Percentiles rank a stretch among this genome's conserved stretches.
phyloP scores from a whole-genome alignment of 2,888 invertebrate species.

The Macrophya alboannulata region DNA sequence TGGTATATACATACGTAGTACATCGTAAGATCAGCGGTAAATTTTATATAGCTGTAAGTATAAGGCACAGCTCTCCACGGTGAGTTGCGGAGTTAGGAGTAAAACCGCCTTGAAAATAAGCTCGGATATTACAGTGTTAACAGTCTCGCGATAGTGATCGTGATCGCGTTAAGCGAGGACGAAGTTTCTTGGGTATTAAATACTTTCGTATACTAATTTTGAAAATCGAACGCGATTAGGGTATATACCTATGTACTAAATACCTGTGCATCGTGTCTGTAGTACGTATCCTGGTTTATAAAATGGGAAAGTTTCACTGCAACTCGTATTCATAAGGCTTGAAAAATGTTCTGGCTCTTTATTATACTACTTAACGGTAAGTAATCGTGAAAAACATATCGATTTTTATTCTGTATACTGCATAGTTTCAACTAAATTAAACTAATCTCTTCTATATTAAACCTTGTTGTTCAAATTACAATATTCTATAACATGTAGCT shows the following conservation, averaged over 20 bases:
- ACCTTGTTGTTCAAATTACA: too few species aligned
- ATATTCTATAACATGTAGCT: too few species aligned
- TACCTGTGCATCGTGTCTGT: too few species aligned
- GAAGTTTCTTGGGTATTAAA: neutral
- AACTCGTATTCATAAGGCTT: neutral
- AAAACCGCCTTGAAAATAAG: neutral
- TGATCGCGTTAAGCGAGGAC: neutral
- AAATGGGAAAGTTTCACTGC: neutral
- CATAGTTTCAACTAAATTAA: neutral
- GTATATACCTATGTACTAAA: neutral
- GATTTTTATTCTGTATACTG: neutral
- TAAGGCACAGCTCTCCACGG: neutral
- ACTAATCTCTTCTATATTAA: neutral
- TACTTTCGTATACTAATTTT: neutral
- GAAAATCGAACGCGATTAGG: neutral
- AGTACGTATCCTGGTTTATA: neutral
- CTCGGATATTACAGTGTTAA: neutral
- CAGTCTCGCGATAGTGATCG: neutral
- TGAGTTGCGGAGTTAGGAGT: neutral
- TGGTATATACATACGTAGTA: neutral
- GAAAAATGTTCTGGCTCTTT: neutral
- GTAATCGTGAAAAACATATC: neutral
- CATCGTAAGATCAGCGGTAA: conserved; percentile 27
- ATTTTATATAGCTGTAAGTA: conserved; percentile 2
- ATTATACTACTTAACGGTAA: conserved; percentile 8